A percentile compares a stretch with the other conserved stretches of the same genome.
phyloP scores from a whole-genome alignment of 2,888 invertebrate genomes.

The Allacma fusca region DNA sequence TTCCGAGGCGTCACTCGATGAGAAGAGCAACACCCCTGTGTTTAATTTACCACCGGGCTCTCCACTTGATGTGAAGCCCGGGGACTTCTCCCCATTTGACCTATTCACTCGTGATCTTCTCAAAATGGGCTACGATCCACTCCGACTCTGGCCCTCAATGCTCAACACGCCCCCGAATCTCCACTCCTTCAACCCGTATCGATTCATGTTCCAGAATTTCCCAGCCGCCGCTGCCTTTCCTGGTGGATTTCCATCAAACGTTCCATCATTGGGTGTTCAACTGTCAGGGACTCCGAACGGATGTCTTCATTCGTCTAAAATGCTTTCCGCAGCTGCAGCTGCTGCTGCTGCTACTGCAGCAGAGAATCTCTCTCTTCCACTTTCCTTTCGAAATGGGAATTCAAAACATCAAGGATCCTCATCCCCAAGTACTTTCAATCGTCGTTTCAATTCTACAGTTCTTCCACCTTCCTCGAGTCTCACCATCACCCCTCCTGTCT shows the following conservation, averaged over 20 bases:
- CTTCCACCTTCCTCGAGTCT: slow-evolving; percentile 60
- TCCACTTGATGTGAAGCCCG: slow-evolving; percentile 60
- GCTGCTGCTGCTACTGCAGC: slow-evolving; percentile 25
- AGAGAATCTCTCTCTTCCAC: slow-evolving; percentile 36
- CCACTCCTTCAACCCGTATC: slow-evolving; percentile 58
- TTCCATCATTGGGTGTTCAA: slow-evolving; percentile 39
- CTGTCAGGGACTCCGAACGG: slow-evolving; percentile 22
- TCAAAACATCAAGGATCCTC: background rate
- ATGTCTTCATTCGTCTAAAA: slow-evolving; percentile 13
- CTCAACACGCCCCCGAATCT: slow-evolving; percentile 55
- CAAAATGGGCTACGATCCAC: slow-evolving; percentile 61
- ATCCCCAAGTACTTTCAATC: background rate
- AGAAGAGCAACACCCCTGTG: slow-evolving; percentile 56
- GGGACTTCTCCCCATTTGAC: slow-evolving; percentile 60
- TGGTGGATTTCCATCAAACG: slow-evolving; percentile 52
- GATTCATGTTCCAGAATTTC: slow-evolving; percentile 60
- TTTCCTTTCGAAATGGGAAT: slow-evolving; percentile 36
- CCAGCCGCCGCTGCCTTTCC: slow-evolving; percentile 57
- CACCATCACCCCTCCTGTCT: slow-evolving; percentile 60
- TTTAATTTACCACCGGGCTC: slow-evolving; percentile 59
- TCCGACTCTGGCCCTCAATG: slow-evolving; percentile 61
- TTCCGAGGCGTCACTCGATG: slow-evolving; percentile 76
- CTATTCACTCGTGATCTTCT: slow-evolving; percentile 59
- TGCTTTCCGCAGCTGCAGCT: slow-evolving; percentile 21
- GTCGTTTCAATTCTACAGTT: slow-evolving; percentile 52